These are phyloP conservation scores for Illadopsis cleaveri DNA, from an alignment of 2,113 vertebrate genomes.

Conservation along the genomic window DNA sequence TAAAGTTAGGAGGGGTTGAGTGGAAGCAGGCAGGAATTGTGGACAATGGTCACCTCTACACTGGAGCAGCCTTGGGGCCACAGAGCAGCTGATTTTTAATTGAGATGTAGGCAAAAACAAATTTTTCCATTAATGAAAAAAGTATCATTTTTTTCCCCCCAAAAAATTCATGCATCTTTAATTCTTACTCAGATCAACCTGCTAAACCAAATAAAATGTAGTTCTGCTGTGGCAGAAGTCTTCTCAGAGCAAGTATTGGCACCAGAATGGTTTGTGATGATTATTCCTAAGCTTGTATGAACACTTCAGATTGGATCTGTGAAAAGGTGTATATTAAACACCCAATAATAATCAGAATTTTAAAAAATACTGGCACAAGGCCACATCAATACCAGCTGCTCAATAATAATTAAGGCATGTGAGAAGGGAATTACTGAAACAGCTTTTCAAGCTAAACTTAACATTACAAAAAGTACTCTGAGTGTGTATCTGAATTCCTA, in stretches of 20 bases:
- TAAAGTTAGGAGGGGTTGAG: background rate
- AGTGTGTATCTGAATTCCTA: background rate
- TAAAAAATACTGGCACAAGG: background rate
- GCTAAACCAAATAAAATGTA: background rate
- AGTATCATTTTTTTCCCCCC: rapidly evolving
- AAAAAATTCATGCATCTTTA: background rate
- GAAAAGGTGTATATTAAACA: background rate
- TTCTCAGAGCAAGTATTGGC: background rate
- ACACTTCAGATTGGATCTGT: background rate
- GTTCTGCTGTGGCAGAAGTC: background rate
- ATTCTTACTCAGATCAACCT: background rate
- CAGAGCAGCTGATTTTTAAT: background rate
- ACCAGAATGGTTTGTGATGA: background rate
- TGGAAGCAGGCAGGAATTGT: background rate
- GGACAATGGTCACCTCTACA: background rate
- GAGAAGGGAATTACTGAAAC: background rate
- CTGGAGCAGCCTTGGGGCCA: background rate
- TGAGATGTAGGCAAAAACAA: background rate
- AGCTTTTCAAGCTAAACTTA: background rate
- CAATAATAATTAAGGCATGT: background rate
- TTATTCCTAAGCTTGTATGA: background rate
- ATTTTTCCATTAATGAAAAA: background rate
- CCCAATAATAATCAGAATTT: background rate
- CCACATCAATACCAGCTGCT: background rate
- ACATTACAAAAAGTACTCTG: background rate